A percentile compares a stretch with the other conserved stretches of the same genome.
Conservation (phyloP, 2,797 vertebrate genomes). For the Prunella strophiata region DNA sequence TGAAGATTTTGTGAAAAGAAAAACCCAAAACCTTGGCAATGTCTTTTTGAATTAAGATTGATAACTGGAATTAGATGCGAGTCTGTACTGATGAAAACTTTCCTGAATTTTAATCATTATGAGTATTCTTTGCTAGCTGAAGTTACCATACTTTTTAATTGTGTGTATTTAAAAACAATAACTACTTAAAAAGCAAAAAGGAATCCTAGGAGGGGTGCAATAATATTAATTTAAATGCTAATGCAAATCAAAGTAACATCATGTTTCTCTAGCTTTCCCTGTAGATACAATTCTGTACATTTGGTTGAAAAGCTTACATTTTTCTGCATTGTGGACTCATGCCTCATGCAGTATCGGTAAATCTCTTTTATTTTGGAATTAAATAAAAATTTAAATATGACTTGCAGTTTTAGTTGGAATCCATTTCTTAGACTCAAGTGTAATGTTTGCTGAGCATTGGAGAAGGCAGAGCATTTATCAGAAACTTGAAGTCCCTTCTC, state of each 20-base stretch:
- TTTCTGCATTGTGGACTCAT: slow-evolving; percentile 32
- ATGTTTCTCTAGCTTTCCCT: slow-evolving; percentile 57
- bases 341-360: slow-evolving; percentile 22
- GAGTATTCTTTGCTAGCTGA: slow-evolving; percentile 60
- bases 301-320: slow-evolving; percentile 48
- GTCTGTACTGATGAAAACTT: slow-evolving; percentile 54
- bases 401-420: slow-evolving; percentile 42
- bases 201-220: slow-evolving; percentile 51
- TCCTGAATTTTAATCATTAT: slow-evolving; percentile 46
- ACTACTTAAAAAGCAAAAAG: slow-evolving; percentile 49
- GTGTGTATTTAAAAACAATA: slow-evolving; percentile 37
- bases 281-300: slow-evolving; percentile 41
- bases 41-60: slow-evolving; percentile 60
- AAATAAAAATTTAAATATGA: slow-evolving; percentile 34
- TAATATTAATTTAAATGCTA: slow-evolving; percentile 63
- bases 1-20: slow-evolving; percentile 9
- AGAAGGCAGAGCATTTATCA: slow-evolving; percentile 21
- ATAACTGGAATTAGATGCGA: slow-evolving; percentile 23
- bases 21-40: slow-evolving; percentile 66
- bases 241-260: slow-evolving; percentile 11
- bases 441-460: not conserved
- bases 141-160: slow-evolving; percentile 52
- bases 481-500: slow-evolving; percentile 16
- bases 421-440: slow-evolving; percentile 10
- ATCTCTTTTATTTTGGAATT: slow-evolving; percentile 24